These are phyloP conservation scores for Hipposideros armiger DNA, from an alignment of 2,113 vertebrate species.

Conservation along the genomic window DNA sequence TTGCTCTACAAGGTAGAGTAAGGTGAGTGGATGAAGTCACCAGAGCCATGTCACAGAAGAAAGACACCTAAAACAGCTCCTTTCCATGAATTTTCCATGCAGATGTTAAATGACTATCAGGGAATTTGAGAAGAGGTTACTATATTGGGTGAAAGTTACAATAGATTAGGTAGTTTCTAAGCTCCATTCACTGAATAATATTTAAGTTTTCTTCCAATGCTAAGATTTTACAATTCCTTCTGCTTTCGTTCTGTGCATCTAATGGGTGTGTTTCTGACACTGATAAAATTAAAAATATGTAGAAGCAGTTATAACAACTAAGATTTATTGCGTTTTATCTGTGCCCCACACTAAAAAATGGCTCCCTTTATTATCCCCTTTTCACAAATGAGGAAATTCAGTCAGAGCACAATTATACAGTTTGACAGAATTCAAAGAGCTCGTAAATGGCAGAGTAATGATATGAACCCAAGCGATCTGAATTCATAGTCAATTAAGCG, in stretches of 20 bases:
- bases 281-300: neutral
- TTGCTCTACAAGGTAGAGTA: neutral
- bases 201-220: neutral
- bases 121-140: neutral
- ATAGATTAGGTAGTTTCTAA: neutral
- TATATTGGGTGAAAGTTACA: neutral
- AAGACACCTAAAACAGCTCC: neutral
- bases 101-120: neutral
- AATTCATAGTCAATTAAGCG: neutral
- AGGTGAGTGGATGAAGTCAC: neutral
- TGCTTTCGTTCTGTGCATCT: neutral
- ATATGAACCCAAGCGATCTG: neutral
- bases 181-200: neutral
- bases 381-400: conserved; percentile 15
- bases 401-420: neutral
- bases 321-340: neutral
- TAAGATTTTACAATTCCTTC: neutral
- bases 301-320: neutral
- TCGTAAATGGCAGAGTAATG: neutral
- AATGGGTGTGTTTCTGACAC: neutral
- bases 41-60: neutral
- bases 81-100: neutral
- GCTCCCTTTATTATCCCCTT: neutral
- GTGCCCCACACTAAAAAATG: neutral
- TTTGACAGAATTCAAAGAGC: neutral